Percentiles rank a stretch among this genome's conserved stretches.
phyloP scores from a whole-genome alignment of 2,888 invertebrate genomes.

The Phyllotreta cruciferae region DNA sequence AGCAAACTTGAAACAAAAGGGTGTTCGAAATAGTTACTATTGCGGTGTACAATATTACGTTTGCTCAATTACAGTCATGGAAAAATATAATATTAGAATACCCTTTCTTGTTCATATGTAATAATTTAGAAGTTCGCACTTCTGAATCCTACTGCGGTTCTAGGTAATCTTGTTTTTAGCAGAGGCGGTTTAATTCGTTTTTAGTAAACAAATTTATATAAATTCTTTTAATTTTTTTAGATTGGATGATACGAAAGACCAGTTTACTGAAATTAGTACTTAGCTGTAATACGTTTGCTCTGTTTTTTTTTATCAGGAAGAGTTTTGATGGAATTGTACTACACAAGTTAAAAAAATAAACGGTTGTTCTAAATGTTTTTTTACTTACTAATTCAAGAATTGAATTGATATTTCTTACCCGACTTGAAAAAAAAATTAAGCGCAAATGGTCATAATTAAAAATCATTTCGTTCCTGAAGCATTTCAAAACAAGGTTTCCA shows the following conservation, averaged over 20 bases:
- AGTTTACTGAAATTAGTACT: constrained; percentile 5
- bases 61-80: no score
- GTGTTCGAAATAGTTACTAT: no score
- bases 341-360: constrained; percentile 16
- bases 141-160: background rate
- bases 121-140: background rate
- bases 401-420: background rate
- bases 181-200: background rate
- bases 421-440: no score
- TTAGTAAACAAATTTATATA: constrained; percentile 2
- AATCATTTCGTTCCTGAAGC: no score
- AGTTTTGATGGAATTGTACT: constrained; percentile 2
- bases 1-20: no score
- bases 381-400: background rate
- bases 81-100: no score
- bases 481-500: no score
- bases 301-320: constrained; percentile 11
- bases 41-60: no score
- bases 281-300: constrained; percentile 13
- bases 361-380: constrained; percentile 14
- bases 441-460: no score
- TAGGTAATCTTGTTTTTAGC: background rate
- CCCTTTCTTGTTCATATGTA: no score
- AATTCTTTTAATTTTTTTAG: constrained; percentile 11
- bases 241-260: constrained; percentile 14